Base-by-base conservation (phyloP, 2,797 vertebrate genomes). In the Gorsachius magnificus region DNA sequence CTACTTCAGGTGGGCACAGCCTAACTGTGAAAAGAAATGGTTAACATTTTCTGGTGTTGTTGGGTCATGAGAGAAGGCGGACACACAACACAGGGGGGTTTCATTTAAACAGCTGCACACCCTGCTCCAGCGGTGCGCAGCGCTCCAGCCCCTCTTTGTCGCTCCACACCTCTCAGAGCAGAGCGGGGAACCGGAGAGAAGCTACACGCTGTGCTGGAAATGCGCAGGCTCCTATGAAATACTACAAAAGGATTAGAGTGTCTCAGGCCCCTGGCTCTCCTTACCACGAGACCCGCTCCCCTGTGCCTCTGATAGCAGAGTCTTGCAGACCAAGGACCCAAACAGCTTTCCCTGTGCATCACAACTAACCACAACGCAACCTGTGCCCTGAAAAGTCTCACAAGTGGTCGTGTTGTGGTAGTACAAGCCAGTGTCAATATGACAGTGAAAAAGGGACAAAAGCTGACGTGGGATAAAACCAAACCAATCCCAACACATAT, bases 371-470 rank as follows among this genome's bases (percentile, higher is more conserved):
- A 6, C 13, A 90, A 51, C 17, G n/a, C 20, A n/a, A 28, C 9
- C 9, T 11, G 10, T 53, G 70, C 50, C 17, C 17, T 68, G 28
- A 15, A 35, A 76, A 50, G 8, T 54, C 83, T 36, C 36, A 16
- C 1, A 5, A 56, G 41, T 16, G 12, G 14, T 38, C 17, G 9
- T 57, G 92, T 35, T 69, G 41, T 33, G 24, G 29, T 3, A 61
- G 51, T 13, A 58, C 24, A 65, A 61, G 22, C 11, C 66, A 65
- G 26, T 0, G 1, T 10, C 0, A 0, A 35, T 18, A n/a, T 0
- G 8, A 35, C 17, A 38, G 4, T 33, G 43, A 43, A 38, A 72
- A 78, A 46, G 21, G 25, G 31, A 58, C 35, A 89, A 45, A 24
- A 50, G 28, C 18, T 69, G 35, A 60, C 0, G 0, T n/a, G 12